A percentile compares a stretch with the other conserved stretches of the same genome.
Conservation (phyloP, 2,113 vertebrate genomes). For the Corapipo altera region DNA sequence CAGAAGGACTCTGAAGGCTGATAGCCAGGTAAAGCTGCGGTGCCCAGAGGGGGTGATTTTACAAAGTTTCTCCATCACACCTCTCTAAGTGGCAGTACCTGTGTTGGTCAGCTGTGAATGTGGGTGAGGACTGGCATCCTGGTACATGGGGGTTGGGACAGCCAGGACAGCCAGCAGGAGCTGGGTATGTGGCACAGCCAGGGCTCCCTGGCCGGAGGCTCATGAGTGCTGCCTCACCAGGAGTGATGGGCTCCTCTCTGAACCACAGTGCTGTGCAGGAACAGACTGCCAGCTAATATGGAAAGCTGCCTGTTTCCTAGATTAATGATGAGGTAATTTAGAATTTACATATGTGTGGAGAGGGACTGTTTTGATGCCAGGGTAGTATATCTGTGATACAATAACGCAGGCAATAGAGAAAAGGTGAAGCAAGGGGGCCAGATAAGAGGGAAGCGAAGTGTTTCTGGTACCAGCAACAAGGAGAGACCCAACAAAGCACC, state of each 20-base stretch:
- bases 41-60: background rate
- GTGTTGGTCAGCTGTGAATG: background rate
- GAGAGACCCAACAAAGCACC: background rate
- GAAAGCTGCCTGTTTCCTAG: slow-evolving; percentile 46
- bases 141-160: fast-evolving
- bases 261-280: background rate
- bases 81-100: background rate
- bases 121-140: background rate
- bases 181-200: fast-evolving
- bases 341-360: slow-evolving; percentile 56
- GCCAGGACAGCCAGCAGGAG: background rate
- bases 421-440: slow-evolving; percentile 34
- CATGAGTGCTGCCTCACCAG: fast-evolving
- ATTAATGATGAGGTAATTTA: slow-evolving; percentile 45
- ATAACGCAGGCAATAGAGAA: background rate
- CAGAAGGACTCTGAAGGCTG: background rate
- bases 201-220: fast-evolving
- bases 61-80: background rate
- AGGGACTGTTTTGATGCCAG: background rate
- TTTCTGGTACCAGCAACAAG: background rate
- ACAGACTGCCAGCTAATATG: slow-evolving; percentile 37
- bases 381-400: slow-evolving; percentile 4
- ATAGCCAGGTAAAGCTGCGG: background rate
- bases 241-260: background rate
- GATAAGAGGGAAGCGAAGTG: background rate